phyloP scores from a whole-genome alignment of 2,888 invertebrate genomes.

The Hydraecia micacea region DNA sequence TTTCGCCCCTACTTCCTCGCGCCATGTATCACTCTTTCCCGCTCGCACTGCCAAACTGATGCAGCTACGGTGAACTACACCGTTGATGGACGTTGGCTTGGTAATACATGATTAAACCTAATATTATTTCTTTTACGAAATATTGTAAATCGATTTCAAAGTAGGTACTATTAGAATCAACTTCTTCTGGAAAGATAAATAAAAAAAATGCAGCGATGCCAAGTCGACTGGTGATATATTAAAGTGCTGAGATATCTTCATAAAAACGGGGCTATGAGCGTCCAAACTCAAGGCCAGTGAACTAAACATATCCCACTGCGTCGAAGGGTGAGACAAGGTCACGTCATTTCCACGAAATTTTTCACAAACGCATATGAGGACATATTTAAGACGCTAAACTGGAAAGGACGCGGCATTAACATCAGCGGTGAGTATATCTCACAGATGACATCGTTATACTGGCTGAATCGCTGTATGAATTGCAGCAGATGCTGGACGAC shows the following conservation, averaged over 20 bases:
- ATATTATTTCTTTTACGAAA: too few species aligned
- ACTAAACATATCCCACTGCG: neutral
- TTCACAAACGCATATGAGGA: neutral
- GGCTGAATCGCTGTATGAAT: neutral
- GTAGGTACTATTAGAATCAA: too few species aligned
- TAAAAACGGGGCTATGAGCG: neutral
- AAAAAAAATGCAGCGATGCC: too few species aligned
- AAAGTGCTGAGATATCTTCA: neutral
- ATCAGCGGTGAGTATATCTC: neutral
- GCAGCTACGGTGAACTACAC: too few species aligned
- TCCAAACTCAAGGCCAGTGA: neutral
- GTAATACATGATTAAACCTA: too few species aligned
- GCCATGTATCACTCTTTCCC: neutral
- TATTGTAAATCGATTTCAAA: too few species aligned
- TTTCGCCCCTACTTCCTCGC: neutral
- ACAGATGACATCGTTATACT: neutral
- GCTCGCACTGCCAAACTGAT: neutral
- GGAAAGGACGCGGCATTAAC: neutral
- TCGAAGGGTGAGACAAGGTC: neutral
- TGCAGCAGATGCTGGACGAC: too few species aligned
- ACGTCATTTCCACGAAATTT: neutral
- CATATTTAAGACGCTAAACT: too few species aligned
- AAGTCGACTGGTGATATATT: too few species aligned
- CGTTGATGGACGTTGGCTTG: too few species aligned
- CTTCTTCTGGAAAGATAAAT: too few species aligned